These are phyloP conservation scores for Molanna angustata DNA, from an alignment of 2,888 invertebrate genomes.

Conservation along the genomic window DNA sequence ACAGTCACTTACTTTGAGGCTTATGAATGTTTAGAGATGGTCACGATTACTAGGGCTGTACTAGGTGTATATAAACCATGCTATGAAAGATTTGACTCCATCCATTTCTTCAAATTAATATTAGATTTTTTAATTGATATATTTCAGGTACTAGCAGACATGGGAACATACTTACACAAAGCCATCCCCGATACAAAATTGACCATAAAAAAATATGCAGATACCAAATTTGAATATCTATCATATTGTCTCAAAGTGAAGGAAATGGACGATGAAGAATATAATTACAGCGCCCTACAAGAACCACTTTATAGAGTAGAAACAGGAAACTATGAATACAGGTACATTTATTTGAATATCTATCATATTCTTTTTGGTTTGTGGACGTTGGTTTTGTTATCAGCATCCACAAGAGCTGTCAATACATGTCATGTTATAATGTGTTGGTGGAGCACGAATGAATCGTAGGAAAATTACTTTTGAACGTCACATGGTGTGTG, in stretches of 20 bases:
- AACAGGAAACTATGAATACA: constrained; percentile 99
- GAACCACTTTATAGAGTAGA: constrained; percentile 97
- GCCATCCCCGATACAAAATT: constrained; percentile 98
- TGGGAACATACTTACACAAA: constrained; percentile 95
- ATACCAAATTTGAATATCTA: constrained; percentile 98
- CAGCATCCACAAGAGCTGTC: no score
- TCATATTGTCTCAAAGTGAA: constrained; percentile 99
- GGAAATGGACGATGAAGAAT: constrained; percentile 99
- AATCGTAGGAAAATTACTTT: no score
- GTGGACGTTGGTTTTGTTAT: no score
- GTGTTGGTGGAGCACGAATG: no score
- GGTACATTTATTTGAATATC: constrained; percentile 48
- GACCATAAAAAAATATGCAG: constrained; percentile 96
- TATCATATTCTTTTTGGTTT: no score
- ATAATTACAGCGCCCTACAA: constrained; percentile 86
- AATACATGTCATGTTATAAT: no score
- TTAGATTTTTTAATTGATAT: constrained; percentile 20
- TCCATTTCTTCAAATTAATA: constrained; percentile 11
- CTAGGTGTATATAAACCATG: no score
- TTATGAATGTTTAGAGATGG: no score
- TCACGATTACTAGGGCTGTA: no score
- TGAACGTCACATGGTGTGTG: no score
- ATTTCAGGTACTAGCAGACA: constrained; percentile 79
- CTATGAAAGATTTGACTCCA: no score
- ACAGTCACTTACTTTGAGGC: no score